phyloP scores from a whole-genome alignment of 2,113 vertebrate genomes.

The Chaetodon auriga region DNA sequence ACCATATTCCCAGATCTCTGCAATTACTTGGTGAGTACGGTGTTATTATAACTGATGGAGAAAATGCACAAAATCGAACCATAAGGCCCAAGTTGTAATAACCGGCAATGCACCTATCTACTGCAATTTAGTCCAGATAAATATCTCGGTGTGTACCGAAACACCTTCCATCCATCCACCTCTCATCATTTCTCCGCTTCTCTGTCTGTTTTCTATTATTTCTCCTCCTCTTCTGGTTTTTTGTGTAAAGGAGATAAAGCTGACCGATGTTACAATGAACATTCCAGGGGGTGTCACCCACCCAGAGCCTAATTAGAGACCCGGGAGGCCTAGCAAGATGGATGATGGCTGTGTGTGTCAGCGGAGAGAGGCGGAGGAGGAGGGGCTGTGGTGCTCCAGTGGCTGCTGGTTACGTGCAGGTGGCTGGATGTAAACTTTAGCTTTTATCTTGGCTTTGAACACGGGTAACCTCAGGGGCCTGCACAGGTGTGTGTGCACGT shows the following conservation, averaged over 20 bases:
- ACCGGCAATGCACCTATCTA: not conserved
- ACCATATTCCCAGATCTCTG: not conserved
- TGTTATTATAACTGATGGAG: not conserved
- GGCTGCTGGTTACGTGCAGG: conserved; percentile 73
- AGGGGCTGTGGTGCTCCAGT: conserved; percentile 13
- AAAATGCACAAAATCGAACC: not conserved
- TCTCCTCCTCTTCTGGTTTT: not conserved
- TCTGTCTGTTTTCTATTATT: conserved; percentile 19
- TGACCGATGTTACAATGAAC: conserved; percentile 65
- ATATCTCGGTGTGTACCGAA: not conserved
- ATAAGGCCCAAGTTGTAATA: not conserved
- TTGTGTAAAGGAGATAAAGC: conserved; percentile 36
- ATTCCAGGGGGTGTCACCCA: conserved; percentile 76
- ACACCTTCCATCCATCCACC: not conserved
- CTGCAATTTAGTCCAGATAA: not conserved
- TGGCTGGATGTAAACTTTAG: conserved; percentile 65
- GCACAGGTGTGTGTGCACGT: conserved; percentile 68
- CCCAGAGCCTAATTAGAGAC: conserved; percentile 78
- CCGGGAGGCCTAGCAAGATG: conserved; percentile 64
- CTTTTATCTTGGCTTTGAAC: conserved; percentile 82
- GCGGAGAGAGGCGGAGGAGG: conserved; percentile 36
- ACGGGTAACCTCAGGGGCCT: conserved; percentile 64
- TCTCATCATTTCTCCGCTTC: not conserved
- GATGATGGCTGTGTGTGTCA: conserved; percentile 73
- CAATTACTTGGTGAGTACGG: too few relatives aligned